A percentile compares a stretch with the other conserved stretches of the same genome.
These are phyloP conservation scores for Habroteleia sp. DNA, from an alignment of 2,888 invertebrate genomes.

Conservation along the genomic window DNA sequence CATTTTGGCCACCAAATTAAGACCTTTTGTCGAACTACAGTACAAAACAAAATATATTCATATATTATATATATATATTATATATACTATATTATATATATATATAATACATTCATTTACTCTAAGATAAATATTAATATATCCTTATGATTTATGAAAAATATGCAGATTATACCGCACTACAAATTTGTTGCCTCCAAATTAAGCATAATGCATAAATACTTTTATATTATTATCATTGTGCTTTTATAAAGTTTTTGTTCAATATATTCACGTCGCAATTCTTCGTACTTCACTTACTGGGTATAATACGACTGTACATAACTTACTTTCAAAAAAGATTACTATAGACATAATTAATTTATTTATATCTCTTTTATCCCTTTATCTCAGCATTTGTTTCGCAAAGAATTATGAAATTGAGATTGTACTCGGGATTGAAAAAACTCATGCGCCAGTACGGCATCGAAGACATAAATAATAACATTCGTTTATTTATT, in stretches of 20 bases:
- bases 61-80: too few relatives aligned
- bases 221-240: conserved; percentile 34
- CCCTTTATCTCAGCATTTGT: background rate
- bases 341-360: conserved; percentile 9
- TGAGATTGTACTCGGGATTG: conserved; percentile 4
- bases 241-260: conserved; percentile 12
- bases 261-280: conserved; percentile 4
- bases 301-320: conserved; percentile 20
- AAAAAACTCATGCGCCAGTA: conserved; percentile 4
- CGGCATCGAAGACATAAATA: conserved; percentile 9
- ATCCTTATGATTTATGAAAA: conserved; percentile 33
- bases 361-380: background rate
- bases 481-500: conserved; percentile 34
- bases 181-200: conserved; percentile 36
- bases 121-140: conserved; percentile 38
- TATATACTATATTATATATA: too few relatives aligned
- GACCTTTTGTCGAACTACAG: conserved; percentile 39
- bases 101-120: conserved; percentile 23
- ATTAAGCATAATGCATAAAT: conserved; percentile 44
- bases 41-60: conserved; percentile 50
- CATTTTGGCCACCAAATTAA: conserved; percentile 31
- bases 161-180: conserved; percentile 30
- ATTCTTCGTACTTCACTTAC: conserved; percentile 2
- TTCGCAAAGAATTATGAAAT: background rate
- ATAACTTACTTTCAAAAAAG: conserved; percentile 19